A percentile compares a stretch with the other conserved stretches of the same genome.
These are phyloP conservation scores for Acanthis flammea DNA, from an alignment of 2,797 vertebrate genomes.

Conservation along the genomic window DNA sequence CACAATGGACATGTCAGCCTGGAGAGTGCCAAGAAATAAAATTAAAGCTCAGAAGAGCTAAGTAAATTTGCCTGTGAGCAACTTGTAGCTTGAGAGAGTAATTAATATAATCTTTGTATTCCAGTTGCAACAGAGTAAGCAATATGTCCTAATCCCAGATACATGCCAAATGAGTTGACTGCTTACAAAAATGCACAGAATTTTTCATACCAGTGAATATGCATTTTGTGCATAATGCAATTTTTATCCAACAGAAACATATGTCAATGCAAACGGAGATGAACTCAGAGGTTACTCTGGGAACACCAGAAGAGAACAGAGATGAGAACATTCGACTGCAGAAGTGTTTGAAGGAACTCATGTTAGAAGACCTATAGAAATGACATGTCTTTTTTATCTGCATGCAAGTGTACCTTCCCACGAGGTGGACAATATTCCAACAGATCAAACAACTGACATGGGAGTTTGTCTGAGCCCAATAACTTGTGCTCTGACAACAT, in stretches of 20 bases:
- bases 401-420: background rate
- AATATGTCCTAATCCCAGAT: background rate
- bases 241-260: slow-evolving; percentile 24
- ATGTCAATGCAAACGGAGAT: background rate
- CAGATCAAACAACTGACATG: background rate
- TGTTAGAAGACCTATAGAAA: background rate
- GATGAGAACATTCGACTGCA: background rate
- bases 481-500: background rate
- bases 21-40: background rate
- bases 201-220: background rate
- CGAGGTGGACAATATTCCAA: background rate
- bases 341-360: background rate
- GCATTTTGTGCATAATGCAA: background rate
- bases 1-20: background rate
- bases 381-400: background rate
- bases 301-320: background rate
- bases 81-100: background rate
- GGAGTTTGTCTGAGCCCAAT: background rate
- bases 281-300: background rate
- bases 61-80: background rate
- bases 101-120: background rate
- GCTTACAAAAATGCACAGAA: background rate
- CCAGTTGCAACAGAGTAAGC: background rate
- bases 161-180: background rate
- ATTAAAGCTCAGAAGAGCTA: background rate